Conservation (phyloP, 1,140 invertebrate genomes). For the Periplaneta americana region DNA sequence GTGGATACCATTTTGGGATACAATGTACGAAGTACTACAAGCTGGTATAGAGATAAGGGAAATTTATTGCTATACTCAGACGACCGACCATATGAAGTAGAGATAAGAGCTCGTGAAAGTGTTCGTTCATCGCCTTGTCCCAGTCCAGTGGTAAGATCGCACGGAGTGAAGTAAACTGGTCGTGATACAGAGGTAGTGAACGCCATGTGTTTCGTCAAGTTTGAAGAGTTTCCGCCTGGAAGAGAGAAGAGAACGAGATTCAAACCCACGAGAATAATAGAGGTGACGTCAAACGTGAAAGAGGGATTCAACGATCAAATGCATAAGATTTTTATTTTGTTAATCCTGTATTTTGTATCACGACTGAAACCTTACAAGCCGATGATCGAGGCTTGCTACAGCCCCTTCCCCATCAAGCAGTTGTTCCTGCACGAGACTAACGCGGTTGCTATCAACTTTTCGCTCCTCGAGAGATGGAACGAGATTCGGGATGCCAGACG, state of each 20-base stretch:
- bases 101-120: too few relatives aligned
- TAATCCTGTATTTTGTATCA: not conserved
- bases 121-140: too few relatives aligned
- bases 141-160: too few relatives aligned
- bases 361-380: not conserved
- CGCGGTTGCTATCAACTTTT: not conserved
- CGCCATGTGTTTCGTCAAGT: not conserved
- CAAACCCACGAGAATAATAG: not conserved
- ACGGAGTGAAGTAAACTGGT: too few relatives aligned
- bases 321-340: not conserved
- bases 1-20: too few relatives aligned
- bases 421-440: not conserved
- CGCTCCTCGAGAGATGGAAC: not conserved
- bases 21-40: too few relatives aligned
- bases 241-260: not conserved
- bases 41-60: too few relatives aligned
- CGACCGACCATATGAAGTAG: too few relatives aligned
- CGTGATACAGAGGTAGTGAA: too few relatives aligned
- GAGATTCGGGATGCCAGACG: not conserved
- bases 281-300: not conserved
- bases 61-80: too few relatives aligned
- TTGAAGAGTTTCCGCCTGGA: not conserved
- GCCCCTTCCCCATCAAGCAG: not conserved
- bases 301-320: not conserved
- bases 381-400: not conserved